Conservation (phyloP, 2,113 vertebrate species). For the Shinisaurus crocodilurus region DNA sequence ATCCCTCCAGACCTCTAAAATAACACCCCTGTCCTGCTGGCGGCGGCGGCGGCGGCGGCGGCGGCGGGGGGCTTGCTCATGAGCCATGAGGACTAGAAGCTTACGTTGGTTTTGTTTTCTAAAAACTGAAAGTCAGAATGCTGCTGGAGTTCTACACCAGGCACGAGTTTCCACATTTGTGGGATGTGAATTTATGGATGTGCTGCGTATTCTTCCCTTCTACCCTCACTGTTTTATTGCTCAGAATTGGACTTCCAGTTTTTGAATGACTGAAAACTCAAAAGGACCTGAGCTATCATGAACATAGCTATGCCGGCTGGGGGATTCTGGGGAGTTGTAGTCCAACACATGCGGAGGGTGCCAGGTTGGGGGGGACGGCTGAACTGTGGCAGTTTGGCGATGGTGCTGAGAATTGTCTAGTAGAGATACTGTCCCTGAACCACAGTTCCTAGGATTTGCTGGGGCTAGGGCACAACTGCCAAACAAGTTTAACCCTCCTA, state of each 20-base stretch:
- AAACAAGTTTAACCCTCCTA: background rate
- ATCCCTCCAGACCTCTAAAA: background rate
- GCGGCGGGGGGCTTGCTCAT: no score
- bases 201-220: background rate
- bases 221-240: constrained; percentile 28
- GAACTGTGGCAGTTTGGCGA: background rate
- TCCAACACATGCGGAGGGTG: no score
- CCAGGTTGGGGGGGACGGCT: no score
- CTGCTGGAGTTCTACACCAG: background rate
- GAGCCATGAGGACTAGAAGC: background rate
- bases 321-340: no score
- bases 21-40: background rate
- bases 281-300: background rate
- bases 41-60: no score
- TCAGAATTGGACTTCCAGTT: constrained; percentile 26
- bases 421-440: background rate
- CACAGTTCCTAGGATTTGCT: background rate
- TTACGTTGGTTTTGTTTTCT: background rate
- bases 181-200: background rate
- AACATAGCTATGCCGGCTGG: background rate
- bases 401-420: background rate
- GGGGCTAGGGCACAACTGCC: background rate
- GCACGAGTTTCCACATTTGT: no score
- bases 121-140: background rate
- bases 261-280: background rate